Conservation (phyloP, 2,888 invertebrate species). For the Antheraea assamensis region DNA sequence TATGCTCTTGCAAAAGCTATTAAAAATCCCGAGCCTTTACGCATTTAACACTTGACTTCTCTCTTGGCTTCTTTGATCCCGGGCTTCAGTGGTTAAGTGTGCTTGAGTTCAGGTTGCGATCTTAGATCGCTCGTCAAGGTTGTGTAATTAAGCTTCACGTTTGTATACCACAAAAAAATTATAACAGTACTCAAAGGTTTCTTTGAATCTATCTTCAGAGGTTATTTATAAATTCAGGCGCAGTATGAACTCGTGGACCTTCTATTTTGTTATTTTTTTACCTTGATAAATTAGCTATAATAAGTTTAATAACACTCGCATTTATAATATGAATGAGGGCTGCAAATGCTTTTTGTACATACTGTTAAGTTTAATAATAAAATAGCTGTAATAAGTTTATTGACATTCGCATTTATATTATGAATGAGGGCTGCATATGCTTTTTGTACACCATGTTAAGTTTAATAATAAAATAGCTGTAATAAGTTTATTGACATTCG, state of each 20-base stretch:
- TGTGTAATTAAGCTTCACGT: conserved; percentile 60
- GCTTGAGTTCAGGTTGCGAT: conserved; percentile 51
- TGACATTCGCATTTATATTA: no score
- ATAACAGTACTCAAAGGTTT: conserved; percentile 43
- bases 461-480: background rate
- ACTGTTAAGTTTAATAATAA: background rate
- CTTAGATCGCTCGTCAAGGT: conserved; percentile 53
- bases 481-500: no score
- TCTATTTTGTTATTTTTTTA: no score
- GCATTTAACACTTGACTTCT: conserved; percentile 43
- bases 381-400: no score
- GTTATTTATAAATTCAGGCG: conserved; percentile 3
- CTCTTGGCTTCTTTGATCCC: conserved; percentile 57
- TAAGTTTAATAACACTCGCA: no score
- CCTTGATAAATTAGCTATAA: no score
- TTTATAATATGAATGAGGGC: no score
- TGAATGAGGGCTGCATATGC: no score
- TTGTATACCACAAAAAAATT: conserved; percentile 58
- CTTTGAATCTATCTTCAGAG: conserved; percentile 4
- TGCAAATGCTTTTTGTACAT: no score
- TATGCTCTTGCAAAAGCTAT: conserved; percentile 1
- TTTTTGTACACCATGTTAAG: background rate
- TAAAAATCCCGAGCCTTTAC: conserved; percentile 19
- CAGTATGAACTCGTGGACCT: background rate
- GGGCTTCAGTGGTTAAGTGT: conserved; percentile 63